Evolutionary conservation across 2,888 invertebrate species (phyloP), one percentile per base, ranked within the genome.

Genomic region (Apotomis capreana): DNA sequence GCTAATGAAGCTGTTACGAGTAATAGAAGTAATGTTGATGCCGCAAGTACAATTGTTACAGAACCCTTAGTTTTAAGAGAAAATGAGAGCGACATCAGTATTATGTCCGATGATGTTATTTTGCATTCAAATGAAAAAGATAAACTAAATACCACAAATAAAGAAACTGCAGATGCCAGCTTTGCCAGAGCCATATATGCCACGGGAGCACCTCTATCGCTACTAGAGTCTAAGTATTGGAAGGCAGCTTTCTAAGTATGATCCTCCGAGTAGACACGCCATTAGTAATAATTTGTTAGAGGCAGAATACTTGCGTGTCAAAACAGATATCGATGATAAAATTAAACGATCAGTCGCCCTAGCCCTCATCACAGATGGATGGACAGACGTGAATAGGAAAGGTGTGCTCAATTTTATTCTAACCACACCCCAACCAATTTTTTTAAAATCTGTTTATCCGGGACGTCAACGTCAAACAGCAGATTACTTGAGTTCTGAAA

Each of bases 141-240:
- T 13, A 40, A 36, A 40, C 59, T 9, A 40, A 59, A 59, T 59
- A 13, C 4, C 59, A 59, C 59, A 10, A 4, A 36, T 9, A 59
- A 58, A 8, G 58, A 36, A 58, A 58, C 15, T 5, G 58, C 58
- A 8, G 58, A 58, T 58, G 37, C 36, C 4, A 58, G 15, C 12
- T 58, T 58, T 58, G 58, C 58, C 36, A 58, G 37, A 58, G 58
- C 36, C 12, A 15, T 60, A n/a, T 60, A 46, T 60, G 60, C 60
- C n/a, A 60, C 60, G n/a, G 60, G 60, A 60, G 60, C 46, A 60
- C 60, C 60, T n/a, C 60, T 46, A 46, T 60, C 60, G n/a, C 40
- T 15, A 60, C n/a, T 60, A 15, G 46, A 60, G 60, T 49, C 26
- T 8, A 49, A 61, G 49, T 61, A 61, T 49, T 61, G 61, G 61